Evolutionary conservation across 1,140 invertebrate species (phyloP).

Genomic region (Lordiphosa stackelbergi): DNA sequence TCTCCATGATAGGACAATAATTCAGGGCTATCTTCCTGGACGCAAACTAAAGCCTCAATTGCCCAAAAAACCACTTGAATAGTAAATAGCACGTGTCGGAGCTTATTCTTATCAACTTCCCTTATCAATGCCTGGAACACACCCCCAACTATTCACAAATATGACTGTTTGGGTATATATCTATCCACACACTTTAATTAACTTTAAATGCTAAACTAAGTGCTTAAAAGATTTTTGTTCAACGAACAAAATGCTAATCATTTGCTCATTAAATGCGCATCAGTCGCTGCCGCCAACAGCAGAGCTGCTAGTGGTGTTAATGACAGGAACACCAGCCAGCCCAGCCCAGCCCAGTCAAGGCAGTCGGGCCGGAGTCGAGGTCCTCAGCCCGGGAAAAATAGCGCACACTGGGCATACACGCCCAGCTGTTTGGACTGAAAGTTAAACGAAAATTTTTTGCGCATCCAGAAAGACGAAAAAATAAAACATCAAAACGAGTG

Average conservation of each 20-base stretch:
- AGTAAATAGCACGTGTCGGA: slow-evolving; percentile 8
- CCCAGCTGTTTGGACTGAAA: slow-evolving; percentile 48
- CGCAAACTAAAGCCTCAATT: slow-evolving; percentile 10
- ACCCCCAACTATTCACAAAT: slow-evolving; percentile 13
- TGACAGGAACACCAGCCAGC: slow-evolving; percentile 52
- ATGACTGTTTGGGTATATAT: too few relatives aligned
- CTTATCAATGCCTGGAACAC: slow-evolving; percentile 27
- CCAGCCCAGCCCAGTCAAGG: background rate
- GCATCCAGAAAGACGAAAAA: slow-evolving; percentile 11
- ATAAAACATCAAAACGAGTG: background rate
- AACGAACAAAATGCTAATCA: slow-evolving; percentile 63
- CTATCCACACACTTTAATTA: slow-evolving; percentile 16
- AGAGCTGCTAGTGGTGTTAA: slow-evolving; percentile 47
- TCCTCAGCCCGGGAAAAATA: slow-evolving; percentile 14
- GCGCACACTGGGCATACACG: slow-evolving; percentile 1
- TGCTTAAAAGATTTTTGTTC: background rate
- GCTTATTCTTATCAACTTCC: slow-evolving; percentile 34
- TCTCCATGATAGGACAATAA: slow-evolving; percentile 25
- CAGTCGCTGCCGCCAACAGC: slow-evolving; percentile 25
- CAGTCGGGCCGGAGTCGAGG: background rate
- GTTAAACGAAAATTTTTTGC: slow-evolving; percentile 39
- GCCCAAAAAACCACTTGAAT: slow-evolving; percentile 12
- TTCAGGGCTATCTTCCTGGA: slow-evolving; percentile 4
- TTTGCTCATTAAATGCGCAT: slow-evolving; percentile 73
- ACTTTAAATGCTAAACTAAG: slow-evolving; percentile 8